Percentiles rank a stretch among this genome's conserved stretches.
phyloP scores from a whole-genome alignment of 2,888 invertebrate genomes.

The Harpagoxenus sublaevis region DNA sequence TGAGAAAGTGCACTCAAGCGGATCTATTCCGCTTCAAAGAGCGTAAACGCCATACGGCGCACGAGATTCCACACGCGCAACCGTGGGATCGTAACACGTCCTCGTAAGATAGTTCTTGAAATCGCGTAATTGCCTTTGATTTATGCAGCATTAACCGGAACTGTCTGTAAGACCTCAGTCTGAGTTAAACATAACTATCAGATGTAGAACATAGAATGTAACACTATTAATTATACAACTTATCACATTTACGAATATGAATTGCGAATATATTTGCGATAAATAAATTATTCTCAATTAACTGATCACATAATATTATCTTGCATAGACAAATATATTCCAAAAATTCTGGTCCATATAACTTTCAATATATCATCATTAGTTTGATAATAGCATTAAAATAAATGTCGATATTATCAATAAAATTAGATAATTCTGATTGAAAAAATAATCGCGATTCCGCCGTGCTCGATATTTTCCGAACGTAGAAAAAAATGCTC shows the following conservation, averaged over 20 bases:
- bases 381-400: slow-evolving; percentile 1
- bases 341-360: not conserved
- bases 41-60: slow-evolving; percentile 27
- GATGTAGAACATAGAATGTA: not conserved
- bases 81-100: slow-evolving; percentile 49
- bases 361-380: not conserved
- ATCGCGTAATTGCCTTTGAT: slow-evolving; percentile 32
- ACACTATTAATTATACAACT: slow-evolving; percentile 1
- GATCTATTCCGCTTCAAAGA: slow-evolving; percentile 54
- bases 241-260: not conserved
- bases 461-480: not conserved
- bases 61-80: slow-evolving; percentile 12
- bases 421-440: not conserved
- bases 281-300: not conserved
- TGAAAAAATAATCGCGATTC: not conserved
- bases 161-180: not conserved
- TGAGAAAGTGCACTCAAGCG: slow-evolving; percentile 54
- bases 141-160: slow-evolving; percentile 34
- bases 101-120: slow-evolving; percentile 25
- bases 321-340: not conserved
- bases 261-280: not conserved
- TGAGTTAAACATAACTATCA: not conserved
- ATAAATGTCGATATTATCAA: not conserved
- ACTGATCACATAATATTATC: not conserved
- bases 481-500: not conserved